Percentiles rank a stretch among this genome's conserved stretches.
phyloP scores from a whole-genome alignment of 2,113 vertebrate genomes.

The Ellobius talpinus region DNA sequence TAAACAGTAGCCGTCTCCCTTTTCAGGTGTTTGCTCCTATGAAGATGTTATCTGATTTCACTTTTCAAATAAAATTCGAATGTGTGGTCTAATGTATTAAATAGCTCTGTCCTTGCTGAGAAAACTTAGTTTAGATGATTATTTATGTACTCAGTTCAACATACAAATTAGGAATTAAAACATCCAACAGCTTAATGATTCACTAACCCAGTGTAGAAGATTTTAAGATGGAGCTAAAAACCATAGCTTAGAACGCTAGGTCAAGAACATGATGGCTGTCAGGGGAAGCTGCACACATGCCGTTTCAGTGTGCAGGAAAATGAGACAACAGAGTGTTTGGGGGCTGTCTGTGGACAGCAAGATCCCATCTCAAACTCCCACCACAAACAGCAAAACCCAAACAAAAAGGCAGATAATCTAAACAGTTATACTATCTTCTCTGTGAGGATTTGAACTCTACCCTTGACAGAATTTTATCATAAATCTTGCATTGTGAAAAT shows the following conservation, averaged over 20 bases:
- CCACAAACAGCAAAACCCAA: neutral
- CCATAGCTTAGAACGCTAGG: neutral
- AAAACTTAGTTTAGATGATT: constrained; percentile 13
- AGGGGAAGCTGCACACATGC: neutral
- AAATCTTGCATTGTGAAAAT: neutral
- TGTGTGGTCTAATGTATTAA: constrained; percentile 8
- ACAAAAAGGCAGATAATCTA: neutral
- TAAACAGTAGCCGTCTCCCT: constrained; percentile 4
- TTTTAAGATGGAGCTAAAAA: neutral
- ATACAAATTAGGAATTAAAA: neutral
- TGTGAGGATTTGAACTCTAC: neutral
- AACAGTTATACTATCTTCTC: neutral
- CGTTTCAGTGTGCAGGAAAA: neutral
- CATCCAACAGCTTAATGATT: neutral
- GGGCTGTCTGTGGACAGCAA: neutral
- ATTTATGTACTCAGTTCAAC: neutral
- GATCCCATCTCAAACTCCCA: neutral
- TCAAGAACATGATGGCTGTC: neutral
- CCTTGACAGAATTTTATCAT: neutral
- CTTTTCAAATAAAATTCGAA: constrained; percentile 51
- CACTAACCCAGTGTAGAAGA: neutral
- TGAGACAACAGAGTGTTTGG: neutral
- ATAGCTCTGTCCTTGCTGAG: constrained; percentile 8
- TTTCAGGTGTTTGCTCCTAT: neutral
- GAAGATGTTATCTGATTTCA: constrained; percentile 3